A percentile compares a stretch with the other conserved stretches of the same genome.
These are phyloP conservation scores for Diprion similis DNA, from an alignment of 1,140 invertebrate species.

Conservation along the genomic window DNA sequence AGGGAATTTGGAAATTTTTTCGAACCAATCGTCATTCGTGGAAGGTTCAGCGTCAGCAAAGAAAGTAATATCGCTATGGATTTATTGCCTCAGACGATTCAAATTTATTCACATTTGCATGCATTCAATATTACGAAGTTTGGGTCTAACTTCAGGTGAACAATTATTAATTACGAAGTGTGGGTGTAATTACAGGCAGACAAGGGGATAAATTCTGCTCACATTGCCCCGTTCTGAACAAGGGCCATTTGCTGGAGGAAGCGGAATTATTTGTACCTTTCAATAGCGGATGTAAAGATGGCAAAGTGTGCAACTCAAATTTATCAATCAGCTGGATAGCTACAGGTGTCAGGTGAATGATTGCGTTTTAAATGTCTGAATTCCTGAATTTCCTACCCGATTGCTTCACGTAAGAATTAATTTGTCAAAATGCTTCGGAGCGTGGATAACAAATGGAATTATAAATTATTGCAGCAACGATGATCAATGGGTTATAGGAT, in stretches of 20 bases:
- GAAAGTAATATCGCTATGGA: not conserved
- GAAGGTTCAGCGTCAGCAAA: conserved; percentile 5
- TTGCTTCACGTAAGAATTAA: too few species aligned
- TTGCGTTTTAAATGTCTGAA: too few species aligned
- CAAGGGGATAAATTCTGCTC: too few species aligned
- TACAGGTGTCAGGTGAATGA: conserved; percentile 27
- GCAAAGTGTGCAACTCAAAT: conserved; percentile 54
- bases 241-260: conserved; percentile 17
- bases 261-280: conserved; percentile 45
- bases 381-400: too few species aligned
- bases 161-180: too few species aligned
- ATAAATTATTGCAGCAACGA: conserved; percentile 24
- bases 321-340: conserved; percentile 40
- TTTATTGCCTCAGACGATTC: too few species aligned
- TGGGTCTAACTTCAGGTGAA: too few species aligned
- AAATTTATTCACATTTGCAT: too few species aligned
- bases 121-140: too few species aligned
- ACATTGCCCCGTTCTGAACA: conserved; percentile 18
- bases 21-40: too few species aligned
- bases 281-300: conserved; percentile 52
- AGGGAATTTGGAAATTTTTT: not conserved
- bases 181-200: too few species aligned
- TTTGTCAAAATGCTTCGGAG: not conserved
- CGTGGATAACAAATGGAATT: not conserved
- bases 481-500: conserved; percentile 52